phyloP scores from a whole-genome alignment of 2,113 vertebrate genomes.

The Erythrocercus mccallii region DNA sequence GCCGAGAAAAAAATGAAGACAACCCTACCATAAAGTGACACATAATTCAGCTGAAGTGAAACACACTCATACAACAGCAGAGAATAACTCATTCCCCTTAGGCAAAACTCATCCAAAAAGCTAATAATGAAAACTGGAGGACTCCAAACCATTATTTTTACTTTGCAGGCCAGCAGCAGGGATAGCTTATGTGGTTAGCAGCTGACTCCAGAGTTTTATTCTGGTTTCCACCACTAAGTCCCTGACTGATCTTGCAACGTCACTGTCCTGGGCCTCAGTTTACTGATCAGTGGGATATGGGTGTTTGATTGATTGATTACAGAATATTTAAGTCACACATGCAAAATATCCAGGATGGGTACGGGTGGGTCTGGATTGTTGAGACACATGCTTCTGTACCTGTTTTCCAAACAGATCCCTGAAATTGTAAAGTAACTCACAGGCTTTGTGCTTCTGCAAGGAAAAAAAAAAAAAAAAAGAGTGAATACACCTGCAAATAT shows the following conservation, averaged over 20 bases:
- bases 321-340: background rate
- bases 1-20: conserved; percentile 40
- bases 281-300: background rate
- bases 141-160: conserved; percentile 53
- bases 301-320: background rate
- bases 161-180: conserved; percentile 35
- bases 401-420: background rate
- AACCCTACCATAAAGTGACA: conserved; percentile 44
- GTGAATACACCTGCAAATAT: background rate
- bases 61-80: background rate
- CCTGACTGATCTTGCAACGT: background rate
- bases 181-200: conserved; percentile 45
- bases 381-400: background rate
- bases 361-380: background rate
- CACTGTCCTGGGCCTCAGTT: background rate
- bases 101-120: conserved; percentile 61
- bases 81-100: conserved; percentile 57
- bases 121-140: conserved; percentile 52
- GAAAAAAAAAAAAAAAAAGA: background rate
- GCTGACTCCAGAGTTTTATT: conserved; percentile 19
- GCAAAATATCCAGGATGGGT: background rate
- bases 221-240: background rate
- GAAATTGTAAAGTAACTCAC: background rate
- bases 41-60: conserved; percentile 55
- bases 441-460: background rate